These are phyloP conservation scores for Podiceps cristatus DNA, from an alignment of 2,113 vertebrate genomes.

Conservation along the genomic window DNA sequence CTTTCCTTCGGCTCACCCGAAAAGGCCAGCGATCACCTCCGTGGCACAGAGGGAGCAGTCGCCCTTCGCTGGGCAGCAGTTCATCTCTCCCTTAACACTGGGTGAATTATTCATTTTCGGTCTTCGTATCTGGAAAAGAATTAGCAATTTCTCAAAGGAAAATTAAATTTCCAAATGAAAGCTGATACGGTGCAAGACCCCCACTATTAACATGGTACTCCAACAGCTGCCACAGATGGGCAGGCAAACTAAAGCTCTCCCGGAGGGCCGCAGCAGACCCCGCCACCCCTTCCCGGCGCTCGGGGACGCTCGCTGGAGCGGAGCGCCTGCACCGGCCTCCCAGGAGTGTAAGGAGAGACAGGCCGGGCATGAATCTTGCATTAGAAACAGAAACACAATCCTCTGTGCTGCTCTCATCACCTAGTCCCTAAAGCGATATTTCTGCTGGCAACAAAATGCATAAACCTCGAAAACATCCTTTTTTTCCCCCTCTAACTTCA, in stretches of 20 bases:
- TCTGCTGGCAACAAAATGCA: constrained; percentile 6
- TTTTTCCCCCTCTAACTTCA: neutral
- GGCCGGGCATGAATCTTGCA: constrained; percentile 62
- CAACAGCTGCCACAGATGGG: neutral
- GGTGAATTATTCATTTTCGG: neutral
- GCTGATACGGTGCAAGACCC: neutral
- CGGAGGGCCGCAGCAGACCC: neutral
- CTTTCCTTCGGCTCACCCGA: neutral
- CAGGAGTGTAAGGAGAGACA: constrained; percentile 47
- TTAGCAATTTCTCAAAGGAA: neutral
- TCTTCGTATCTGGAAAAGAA: neutral
- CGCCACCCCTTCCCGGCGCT: neutral
- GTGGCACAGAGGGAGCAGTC: neutral
- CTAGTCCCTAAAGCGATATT: constrained; percentile 14
- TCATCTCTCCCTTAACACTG: neutral
- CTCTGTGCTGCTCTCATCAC: constrained; percentile 5
- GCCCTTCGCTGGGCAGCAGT: neutral
- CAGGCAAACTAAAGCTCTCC: neutral
- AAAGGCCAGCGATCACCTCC: accelerated
- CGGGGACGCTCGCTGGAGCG: neutral
- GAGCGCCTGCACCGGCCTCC: neutral
- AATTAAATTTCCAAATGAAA: neutral
- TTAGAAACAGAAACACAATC: constrained; percentile 51
- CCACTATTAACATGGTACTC: accelerated
- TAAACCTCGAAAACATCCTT: neutral